Evolutionary conservation across 2,888 invertebrate genomes (phyloP).

Genomic region (Fissipunctia ypsillon): DNA sequence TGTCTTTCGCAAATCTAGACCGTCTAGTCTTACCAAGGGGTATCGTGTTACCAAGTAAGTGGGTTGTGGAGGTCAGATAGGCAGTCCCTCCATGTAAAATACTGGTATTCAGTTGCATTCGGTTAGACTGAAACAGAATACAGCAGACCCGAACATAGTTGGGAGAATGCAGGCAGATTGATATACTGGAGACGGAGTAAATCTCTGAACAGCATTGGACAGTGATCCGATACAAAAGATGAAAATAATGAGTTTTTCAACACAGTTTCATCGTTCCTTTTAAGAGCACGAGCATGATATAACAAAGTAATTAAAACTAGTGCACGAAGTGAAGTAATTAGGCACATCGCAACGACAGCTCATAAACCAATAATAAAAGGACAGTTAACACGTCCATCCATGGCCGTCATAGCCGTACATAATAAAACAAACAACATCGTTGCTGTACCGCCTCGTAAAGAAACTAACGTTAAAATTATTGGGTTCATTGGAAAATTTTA

Average conservation of each 20-base stretch:
- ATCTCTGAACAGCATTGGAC: not conserved
- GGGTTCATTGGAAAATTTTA: constrained; percentile 40
- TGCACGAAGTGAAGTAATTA: constrained; percentile 48
- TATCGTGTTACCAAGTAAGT: no score
- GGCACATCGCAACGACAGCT: constrained; percentile 26
- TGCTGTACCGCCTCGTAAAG: constrained; percentile 38
- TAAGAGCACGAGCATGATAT: not conserved
- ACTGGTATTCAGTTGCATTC: no score
- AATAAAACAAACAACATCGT: constrained; percentile 31
- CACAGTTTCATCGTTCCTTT: not conserved
- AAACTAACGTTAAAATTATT: constrained; percentile 41
- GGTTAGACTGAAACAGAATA: no score
- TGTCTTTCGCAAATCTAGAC: no score
- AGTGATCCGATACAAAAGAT: not conserved
- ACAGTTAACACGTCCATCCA: constrained; percentile 29
- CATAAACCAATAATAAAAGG: constrained; percentile 60
- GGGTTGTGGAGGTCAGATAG: no score
- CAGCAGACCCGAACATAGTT: no score
- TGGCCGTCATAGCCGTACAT: not conserved
- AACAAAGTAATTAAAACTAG: constrained; percentile 36
- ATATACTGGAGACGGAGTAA: not conserved
- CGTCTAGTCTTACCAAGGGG: no score
- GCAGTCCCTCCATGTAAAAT: no score
- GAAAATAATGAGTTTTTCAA: not conserved
- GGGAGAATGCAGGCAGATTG: no score